Evolutionary conservation across 35 echinoderm and acorn worm species (phyloP).

Genomic region (Ophioderma brevispina): DNA sequence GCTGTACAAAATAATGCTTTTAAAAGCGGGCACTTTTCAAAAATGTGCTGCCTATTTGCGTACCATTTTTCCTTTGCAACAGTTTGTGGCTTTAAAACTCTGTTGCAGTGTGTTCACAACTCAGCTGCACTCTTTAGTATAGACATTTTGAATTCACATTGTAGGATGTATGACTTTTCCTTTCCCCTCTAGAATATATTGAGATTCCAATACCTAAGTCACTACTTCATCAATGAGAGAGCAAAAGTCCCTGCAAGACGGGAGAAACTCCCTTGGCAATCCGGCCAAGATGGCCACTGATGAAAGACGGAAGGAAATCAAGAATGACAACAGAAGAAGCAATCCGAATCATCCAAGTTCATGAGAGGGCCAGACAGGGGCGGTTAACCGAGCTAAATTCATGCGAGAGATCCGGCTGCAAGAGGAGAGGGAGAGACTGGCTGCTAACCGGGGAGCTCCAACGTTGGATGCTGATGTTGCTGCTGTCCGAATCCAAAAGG

Average conservation of each 20-base stretch:
- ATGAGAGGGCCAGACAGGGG: slow-evolving; percentile 94
- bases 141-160: too few species aligned
- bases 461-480: slow-evolving; percentile 92
- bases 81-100: too few species aligned
- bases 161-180: too few species aligned
- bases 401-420: slow-evolving; percentile 98
- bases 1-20: too few species aligned
- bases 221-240: slow-evolving; percentile 94
- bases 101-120: too few species aligned
- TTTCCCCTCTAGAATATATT: too few species aligned
- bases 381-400: slow-evolving; percentile 95
- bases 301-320: slow-evolving; percentile 85
- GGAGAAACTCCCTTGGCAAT: slow-evolving; percentile 93
- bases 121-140: too few species aligned
- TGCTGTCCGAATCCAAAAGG: slow-evolving; percentile 93
- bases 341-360: slow-evolving; percentile 85
- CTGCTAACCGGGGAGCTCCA: slow-evolving; percentile 93
- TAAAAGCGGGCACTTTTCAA: too few species aligned
- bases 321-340: slow-evolving; percentile 96
- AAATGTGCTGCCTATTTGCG: too few species aligned
- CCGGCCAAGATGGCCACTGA: slow-evolving; percentile 99
- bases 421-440: slow-evolving; percentile 91
- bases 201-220: slow-evolving; percentile 96
- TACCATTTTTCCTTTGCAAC: too few species aligned
- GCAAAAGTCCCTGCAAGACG: slow-evolving; percentile 84